Percentiles rank a stretch among this genome's conserved stretches.
Conservation (phyloP, 2,113 vertebrate species). For the Peromyscus polionotus region DNA sequence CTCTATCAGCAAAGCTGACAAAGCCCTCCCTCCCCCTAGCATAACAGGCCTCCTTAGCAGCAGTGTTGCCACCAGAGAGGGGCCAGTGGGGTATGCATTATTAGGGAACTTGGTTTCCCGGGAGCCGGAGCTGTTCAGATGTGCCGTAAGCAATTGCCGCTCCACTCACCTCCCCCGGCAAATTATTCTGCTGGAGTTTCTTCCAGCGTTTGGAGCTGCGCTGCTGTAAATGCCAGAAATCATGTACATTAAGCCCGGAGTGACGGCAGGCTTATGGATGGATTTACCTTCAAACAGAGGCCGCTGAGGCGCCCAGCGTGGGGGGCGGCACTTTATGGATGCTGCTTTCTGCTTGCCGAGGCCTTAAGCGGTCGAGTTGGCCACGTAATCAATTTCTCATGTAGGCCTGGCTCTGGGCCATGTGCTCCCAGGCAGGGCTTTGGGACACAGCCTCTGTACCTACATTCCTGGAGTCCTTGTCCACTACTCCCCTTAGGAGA, state of each 20-base stretch:
- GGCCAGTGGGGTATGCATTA: conserved; percentile 20
- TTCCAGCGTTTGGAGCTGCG: conserved; percentile 63
- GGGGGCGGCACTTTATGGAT: conserved; percentile 74
- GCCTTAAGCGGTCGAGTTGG: conserved; percentile 72
- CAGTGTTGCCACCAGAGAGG: neutral
- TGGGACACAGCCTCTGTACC: neutral
- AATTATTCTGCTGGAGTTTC: conserved; percentile 79
- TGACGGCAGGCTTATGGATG: conserved; percentile 81
- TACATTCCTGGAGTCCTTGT: neutral
- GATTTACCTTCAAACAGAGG: conserved; percentile 83
- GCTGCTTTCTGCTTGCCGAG: conserved; percentile 44
- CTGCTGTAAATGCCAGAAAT: conserved; percentile 83
- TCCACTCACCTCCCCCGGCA: conserved; percentile 53
- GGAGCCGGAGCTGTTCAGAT: conserved; percentile 64
- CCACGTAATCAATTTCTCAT: conserved; percentile 78
- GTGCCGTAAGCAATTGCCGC: conserved; percentile 75
- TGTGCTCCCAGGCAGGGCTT: conserved; percentile 5
- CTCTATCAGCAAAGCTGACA: neutral
- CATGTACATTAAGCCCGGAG: conserved; percentile 81
- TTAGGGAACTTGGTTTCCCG: conserved; percentile 74
- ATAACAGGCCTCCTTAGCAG: conserved; percentile 36
- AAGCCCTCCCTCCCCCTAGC: neutral
- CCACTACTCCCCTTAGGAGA: neutral
- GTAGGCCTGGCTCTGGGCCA: conserved; percentile 67
- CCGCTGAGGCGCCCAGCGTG: conserved; percentile 59